A percentile compares a stretch with the other conserved stretches of the same genome.
These are phyloP conservation scores for Eumacrocentrus americanus DNA, from an alignment of 2,888 invertebrate species.

Conservation along the genomic window DNA sequence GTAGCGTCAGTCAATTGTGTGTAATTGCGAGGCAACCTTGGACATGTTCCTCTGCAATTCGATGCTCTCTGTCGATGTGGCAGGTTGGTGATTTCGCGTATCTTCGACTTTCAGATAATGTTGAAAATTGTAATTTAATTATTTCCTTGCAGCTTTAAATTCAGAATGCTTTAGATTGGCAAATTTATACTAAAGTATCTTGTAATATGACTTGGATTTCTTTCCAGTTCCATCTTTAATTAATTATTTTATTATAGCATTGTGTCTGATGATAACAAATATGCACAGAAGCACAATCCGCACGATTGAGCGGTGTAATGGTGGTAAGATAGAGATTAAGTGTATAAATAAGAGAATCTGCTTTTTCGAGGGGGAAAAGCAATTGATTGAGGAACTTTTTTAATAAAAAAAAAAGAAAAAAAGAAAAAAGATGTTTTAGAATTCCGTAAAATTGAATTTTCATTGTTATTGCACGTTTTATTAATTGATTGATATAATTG, in stretches of 20 bases:
- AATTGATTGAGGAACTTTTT: slow-evolving; percentile 45
- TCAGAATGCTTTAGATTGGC: background rate
- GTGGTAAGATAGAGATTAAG: slow-evolving; percentile 50
- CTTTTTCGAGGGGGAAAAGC: slow-evolving; percentile 63
- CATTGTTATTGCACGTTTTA: background rate
- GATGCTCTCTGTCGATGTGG: slow-evolving; percentile 45
- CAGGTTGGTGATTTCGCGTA: slow-evolving; percentile 54
- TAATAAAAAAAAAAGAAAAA: background rate
- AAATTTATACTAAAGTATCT: background rate
- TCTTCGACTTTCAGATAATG: slow-evolving; percentile 31
- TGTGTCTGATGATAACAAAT: background rate
- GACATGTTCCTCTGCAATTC: slow-evolving; percentile 29
- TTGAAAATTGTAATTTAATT: background rate
- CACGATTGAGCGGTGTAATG: slow-evolving; percentile 2
- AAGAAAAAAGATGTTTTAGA: slow-evolving; percentile 4
- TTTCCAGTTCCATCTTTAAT: slow-evolving; percentile 17
- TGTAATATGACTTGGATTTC: slow-evolving; percentile 8
- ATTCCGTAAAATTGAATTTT: slow-evolving; percentile 8
- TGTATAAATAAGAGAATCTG: slow-evolving; percentile 48
- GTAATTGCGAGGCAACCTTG: slow-evolving; percentile 31
- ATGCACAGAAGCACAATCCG: background rate
- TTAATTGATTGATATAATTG: background rate
- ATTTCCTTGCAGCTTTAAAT: background rate
- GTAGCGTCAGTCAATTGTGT: slow-evolving; percentile 39
- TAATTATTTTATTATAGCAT: background rate